Evolutionary conservation across 2,797 vertebrate species (phyloP).

Genomic region (Semotilus atromaculatus): DNA sequence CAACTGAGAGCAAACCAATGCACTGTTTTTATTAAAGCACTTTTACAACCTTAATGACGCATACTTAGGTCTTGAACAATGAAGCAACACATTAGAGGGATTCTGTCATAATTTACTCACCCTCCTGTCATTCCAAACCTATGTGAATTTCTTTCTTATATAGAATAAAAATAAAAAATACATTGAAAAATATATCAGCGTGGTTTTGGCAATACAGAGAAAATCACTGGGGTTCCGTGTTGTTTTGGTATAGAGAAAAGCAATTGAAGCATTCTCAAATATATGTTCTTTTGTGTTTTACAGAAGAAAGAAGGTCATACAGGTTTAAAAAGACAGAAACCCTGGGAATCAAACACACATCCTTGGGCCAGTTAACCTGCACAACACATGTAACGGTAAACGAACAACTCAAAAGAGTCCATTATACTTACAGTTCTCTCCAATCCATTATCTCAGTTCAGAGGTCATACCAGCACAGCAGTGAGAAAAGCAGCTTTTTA

Average conservation of each 20-base stretch:
- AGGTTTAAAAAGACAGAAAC: background rate
- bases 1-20: conserved; percentile 24
- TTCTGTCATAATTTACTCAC: background rate
- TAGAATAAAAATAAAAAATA: background rate
- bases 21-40: background rate
- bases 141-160: background rate
- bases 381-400: background rate
- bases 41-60: background rate
- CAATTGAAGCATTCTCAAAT: background rate
- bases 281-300: background rate
- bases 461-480: conserved; percentile 50
- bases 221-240: background rate
- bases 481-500: conserved; percentile 40
- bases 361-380: background rate
- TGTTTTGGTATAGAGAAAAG: background rate
- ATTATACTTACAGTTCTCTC: conserved; percentile 74
- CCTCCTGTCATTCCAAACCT: background rate
- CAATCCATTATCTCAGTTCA: conserved; percentile 73
- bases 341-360: background rate
- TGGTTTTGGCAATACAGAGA: background rate
- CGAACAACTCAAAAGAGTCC: background rate
- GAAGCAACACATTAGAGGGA: background rate
- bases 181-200: background rate
- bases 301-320: background rate
- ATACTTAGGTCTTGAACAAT: background rate